phyloP scores from a whole-genome alignment of 2,888 invertebrate genomes.

The Arenicola marina region DNA sequence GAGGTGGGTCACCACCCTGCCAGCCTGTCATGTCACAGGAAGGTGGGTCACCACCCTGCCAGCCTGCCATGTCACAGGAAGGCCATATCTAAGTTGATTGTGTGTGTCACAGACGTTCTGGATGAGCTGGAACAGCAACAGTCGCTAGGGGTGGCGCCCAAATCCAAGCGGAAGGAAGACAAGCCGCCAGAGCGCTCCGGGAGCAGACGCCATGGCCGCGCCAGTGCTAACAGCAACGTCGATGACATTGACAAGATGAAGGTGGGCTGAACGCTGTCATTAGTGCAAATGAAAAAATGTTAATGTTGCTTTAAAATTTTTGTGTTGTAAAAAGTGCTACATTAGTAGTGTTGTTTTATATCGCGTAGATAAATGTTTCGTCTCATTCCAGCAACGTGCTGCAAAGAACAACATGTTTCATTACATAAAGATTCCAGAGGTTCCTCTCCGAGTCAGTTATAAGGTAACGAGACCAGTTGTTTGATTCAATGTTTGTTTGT shows the following conservation, averaged over 20 bases:
- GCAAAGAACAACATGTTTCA: constrained; percentile 98
- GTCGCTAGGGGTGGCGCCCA: too few relatives aligned
- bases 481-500: too few relatives aligned
- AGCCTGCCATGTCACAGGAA: too few relatives aligned
- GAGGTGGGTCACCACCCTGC: too few relatives aligned
- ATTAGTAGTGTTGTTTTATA: neutral
- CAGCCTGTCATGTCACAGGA: too few relatives aligned
- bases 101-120: too few relatives aligned
- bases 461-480: too few relatives aligned
- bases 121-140: too few relatives aligned
- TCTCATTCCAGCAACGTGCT: constrained; percentile 80
- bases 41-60: too few relatives aligned
- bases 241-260: constrained; percentile 98
- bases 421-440: constrained; percentile 97
- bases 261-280: constrained; percentile 61
- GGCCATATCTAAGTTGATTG: too few relatives aligned
- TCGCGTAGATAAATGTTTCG: neutral
- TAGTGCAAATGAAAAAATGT: neutral
- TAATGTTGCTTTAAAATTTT: neutral
- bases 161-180: neutral
- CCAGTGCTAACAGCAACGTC: constrained; percentile 58
- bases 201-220: too few relatives aligned
- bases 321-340: neutral
- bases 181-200: neutral
- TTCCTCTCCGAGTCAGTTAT: constrained; percentile 77